Conservation (phyloP, 2,113 vertebrate genomes). For the Anolis sagrei region DNA sequence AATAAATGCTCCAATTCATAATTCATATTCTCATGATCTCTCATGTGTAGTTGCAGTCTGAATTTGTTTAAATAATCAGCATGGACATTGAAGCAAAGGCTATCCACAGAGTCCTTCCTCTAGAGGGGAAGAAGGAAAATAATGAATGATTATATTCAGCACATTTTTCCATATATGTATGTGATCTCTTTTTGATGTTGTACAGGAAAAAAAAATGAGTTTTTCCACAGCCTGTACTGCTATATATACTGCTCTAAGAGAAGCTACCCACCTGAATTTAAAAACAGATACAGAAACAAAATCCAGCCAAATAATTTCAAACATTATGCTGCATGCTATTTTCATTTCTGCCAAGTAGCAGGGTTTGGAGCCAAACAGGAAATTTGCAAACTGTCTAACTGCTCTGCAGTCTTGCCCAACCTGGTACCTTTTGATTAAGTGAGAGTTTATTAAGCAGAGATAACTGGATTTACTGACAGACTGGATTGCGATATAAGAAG, state of each 20-base stretch:
- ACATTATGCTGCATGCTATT: background rate
- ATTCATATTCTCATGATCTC: background rate
- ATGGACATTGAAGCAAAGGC: background rate
- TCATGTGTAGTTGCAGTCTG: background rate
- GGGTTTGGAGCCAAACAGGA: background rate
- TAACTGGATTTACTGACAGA: background rate
- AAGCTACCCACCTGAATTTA: background rate
- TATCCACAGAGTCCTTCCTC: background rate
- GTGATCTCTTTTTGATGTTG: background rate
- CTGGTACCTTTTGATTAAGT: background rate
- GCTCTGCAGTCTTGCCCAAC: too few species aligned
- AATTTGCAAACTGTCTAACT: background rate
- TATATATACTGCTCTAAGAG: background rate
- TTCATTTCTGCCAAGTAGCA: background rate
- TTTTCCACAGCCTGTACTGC: background rate
- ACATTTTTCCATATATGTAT: background rate
- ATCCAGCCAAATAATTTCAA: background rate
- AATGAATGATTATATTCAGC: background rate
- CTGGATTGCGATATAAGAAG: background rate
- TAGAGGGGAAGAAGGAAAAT: background rate
- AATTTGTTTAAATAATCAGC: background rate
- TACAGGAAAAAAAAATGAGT: background rate
- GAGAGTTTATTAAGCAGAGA: background rate
- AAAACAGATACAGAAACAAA: background rate
- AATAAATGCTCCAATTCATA: background rate